These are phyloP conservation scores for Pentalonia nigronervosa DNA, from an alignment of 1,140 invertebrate species.

Conservation along the genomic window DNA sequence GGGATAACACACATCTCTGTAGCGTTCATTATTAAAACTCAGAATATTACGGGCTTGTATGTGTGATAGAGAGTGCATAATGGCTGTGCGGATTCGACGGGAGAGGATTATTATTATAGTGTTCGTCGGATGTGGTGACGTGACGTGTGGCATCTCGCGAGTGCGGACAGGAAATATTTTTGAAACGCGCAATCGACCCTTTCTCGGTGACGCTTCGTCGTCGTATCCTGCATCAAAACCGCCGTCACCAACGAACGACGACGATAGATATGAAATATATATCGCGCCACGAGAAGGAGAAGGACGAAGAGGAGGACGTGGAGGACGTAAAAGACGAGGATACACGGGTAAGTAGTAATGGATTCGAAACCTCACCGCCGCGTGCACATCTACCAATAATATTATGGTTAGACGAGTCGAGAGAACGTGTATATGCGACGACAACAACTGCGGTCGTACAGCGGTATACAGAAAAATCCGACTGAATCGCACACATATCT, in stretches of 20 bases:
- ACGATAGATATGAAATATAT: neutral
- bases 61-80: neutral
- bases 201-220: neutral
- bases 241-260: neutral
- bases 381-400: neutral
- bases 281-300: neutral
- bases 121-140: conserved; percentile 21
- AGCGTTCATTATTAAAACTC: conserved; percentile 38
- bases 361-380: neutral
- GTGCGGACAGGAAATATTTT: neutral
- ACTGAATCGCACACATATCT: neutral
- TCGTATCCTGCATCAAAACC: neutral
- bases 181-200: neutral
- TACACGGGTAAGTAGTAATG: conserved; percentile 31
- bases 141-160: conserved; percentile 21
- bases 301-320: neutral
- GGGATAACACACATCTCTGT: neutral
- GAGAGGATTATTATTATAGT: neutral
- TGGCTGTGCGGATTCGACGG: neutral
- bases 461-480: neutral
- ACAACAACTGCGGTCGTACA: neutral
- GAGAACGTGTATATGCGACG: neutral
- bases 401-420: neutral
- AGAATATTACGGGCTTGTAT: neutral
- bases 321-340: no score